Conservation (phyloP, 1,140 invertebrate species). For the Aporrectodea caliginosa region DNA sequence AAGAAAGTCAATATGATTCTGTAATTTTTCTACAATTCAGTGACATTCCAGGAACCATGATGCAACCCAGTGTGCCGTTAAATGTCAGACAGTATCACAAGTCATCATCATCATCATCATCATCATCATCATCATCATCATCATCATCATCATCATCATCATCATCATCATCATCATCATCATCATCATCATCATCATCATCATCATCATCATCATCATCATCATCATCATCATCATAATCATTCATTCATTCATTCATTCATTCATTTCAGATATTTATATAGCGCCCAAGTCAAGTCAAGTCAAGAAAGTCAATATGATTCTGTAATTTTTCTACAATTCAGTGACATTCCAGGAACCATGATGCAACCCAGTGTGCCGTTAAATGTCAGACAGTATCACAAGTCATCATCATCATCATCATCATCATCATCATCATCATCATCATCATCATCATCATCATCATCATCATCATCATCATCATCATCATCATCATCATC, state of each 20-base stretch:
- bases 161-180: background rate
- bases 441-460: background rate
- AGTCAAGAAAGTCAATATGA: too few relatives aligned
- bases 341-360: too few relatives aligned
- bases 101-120: conserved; percentile 2
- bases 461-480: background rate
- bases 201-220: background rate
- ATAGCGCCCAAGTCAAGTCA: too few relatives aligned
- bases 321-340: too few relatives aligned
- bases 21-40: too few relatives aligned
- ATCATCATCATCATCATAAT: background rate
- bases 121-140: conserved; percentile 2
- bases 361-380: too few relatives aligned
- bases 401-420: background rate
- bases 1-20: too few relatives aligned
- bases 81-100: too few relatives aligned
- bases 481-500: background rate
- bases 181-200: background rate
- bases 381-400: too few relatives aligned
- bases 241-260: background rate
- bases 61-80: too few relatives aligned
- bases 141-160: conserved; percentile 2
- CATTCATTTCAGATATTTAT: background rate
- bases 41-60: too few relatives aligned
- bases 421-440: conserved; percentile 1